Base-by-base conservation (phyloP, 2,113 vertebrate species). In the Perccottus glenii region DNA sequence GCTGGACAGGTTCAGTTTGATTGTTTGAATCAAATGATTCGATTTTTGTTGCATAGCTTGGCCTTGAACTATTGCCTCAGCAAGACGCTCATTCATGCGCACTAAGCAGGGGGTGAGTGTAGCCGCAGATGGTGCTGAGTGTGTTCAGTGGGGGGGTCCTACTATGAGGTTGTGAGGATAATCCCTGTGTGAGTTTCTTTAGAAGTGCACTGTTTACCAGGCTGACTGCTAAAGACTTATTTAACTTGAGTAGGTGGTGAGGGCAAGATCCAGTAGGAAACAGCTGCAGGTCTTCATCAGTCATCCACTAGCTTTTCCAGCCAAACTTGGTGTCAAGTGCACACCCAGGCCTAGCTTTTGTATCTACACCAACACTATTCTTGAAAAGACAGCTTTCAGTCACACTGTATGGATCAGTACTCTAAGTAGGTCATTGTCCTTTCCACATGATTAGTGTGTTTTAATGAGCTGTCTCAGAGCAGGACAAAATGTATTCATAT, bases 51-150 rank as follows among this genome's bases (percentile, higher is more conserved):
- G 64, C 36, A 11, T 44, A 27, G 46, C 33, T 58, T 58, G 33
- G 43, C 59, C 64, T 70, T 59, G 43, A 60, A 73, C 44, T 73
- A 6, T 61, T 69, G 57, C 42, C 63, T 64, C 56, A 52, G 11
- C 50, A 11, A 48, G 56, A 77, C 70, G 58, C 38, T 48, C 68
- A 83, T 64, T 73, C 45, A 73, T 70, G 45, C 50, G 61, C 35
- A 6, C 64, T 43, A 71, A 64, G n/a, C 58, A 27, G 75, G 65
- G 69, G 78, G 78, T 60, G 62, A 61, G 72, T 52, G 36, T 27
- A 46, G 51, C 2, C 27, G 64, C 74, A 81, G 78, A 78, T 84
- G 67, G 67, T 45, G 12, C 44, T 56, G 62, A 60, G 57, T 66
- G 10, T 27, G 36, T 27, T 12, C n/a, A 8, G 6, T 6, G 9